Conservation (phyloP, 1,140 invertebrate genomes). For the Acromyrmex charruanus region DNA sequence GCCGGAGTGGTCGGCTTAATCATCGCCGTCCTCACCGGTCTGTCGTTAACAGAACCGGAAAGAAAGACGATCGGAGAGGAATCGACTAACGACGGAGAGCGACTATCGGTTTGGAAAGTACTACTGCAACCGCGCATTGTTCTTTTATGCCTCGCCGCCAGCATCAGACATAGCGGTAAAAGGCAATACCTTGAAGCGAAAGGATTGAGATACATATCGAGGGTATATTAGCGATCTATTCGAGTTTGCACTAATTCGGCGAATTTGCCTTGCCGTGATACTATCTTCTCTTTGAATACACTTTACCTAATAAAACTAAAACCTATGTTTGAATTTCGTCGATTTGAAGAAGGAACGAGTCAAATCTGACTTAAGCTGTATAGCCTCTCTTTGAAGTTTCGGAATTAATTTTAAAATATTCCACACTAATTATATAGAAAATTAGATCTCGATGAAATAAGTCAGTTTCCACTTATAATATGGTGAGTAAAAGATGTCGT, state of each 20-base stretch:
- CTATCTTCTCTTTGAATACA: not conserved
- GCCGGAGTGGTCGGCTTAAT: constrained; percentile 93
- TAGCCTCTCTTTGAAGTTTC: not conserved
- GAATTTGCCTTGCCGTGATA: constrained; percentile 12
- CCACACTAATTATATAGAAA: too few relatives aligned
- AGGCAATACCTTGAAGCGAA: constrained; percentile 69
- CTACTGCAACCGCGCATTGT: constrained; percentile 92
- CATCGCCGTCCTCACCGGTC: constrained; percentile 90
- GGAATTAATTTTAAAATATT: not conserved
- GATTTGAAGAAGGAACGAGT: not conserved
- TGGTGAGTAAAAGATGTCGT: too few relatives aligned
- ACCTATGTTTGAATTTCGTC: not conserved
- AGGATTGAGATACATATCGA: constrained; percentile 62
- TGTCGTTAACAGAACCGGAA: constrained; percentile 93
- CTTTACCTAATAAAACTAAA: constrained; percentile 9
- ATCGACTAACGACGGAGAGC: constrained; percentile 80
- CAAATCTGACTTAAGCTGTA: not conserved
- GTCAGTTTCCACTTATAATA: too few relatives aligned
- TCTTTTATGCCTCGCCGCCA: constrained; percentile 94
- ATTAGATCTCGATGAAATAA: too few relatives aligned
- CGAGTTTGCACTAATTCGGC: constrained; percentile 28
- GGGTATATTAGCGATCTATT: constrained; percentile 55
- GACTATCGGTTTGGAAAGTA: constrained; percentile 90
- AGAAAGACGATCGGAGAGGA: constrained; percentile 91
- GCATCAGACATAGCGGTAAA: constrained; percentile 95